A percentile compares a stretch with the other conserved stretches of the same genome.
Conservation (phyloP, 2,888 invertebrate genomes). For the Spatulosminthurus flaviceps region DNA sequence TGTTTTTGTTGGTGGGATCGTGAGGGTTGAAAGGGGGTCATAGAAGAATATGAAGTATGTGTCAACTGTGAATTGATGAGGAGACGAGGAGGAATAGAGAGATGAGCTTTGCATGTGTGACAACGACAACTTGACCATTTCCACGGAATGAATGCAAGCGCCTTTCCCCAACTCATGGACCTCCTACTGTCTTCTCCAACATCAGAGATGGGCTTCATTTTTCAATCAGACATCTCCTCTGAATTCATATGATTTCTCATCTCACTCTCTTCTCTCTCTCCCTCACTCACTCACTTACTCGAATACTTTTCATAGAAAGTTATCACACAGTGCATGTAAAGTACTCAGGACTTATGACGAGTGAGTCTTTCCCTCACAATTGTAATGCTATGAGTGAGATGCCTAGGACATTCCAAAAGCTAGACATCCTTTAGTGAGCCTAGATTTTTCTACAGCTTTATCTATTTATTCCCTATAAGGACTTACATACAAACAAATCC, state of each 20-base stretch:
- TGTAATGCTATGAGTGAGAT: too few relatives aligned
- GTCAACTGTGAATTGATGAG: slow-evolving; percentile 47
- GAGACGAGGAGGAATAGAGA: slow-evolving; percentile 36
- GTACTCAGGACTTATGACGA: too few relatives aligned
- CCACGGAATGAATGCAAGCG: slow-evolving; percentile 36
- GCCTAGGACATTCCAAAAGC: too few relatives aligned
- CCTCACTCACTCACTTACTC: background rate
- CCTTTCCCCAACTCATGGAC: slow-evolving; percentile 36
- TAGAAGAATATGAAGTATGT: slow-evolving; percentile 42
- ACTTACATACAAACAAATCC: too few relatives aligned
- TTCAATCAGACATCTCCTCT: slow-evolving; percentile 48
- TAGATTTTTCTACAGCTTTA: too few relatives aligned
- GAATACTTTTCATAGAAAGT: too few relatives aligned
- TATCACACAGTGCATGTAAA: too few relatives aligned
- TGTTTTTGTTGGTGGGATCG: background rate
- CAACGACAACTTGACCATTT: slow-evolving; percentile 49
- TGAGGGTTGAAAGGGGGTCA: slow-evolving; percentile 32
- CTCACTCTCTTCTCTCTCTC: slow-evolving; percentile 11
- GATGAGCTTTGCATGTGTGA: slow-evolving; percentile 42
- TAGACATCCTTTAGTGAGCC: too few relatives aligned
- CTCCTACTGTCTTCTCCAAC: slow-evolving; percentile 44
- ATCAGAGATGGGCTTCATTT: slow-evolving; percentile 45
- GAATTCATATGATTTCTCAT: slow-evolving; percentile 39
- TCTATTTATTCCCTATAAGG: too few relatives aligned
- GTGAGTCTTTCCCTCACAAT: too few relatives aligned